Evolutionary conservation across 1,140 invertebrate species (phyloP), one percentile per base, ranked within the genome.

Genomic region (Trypoxylus dichotomus): DNA sequence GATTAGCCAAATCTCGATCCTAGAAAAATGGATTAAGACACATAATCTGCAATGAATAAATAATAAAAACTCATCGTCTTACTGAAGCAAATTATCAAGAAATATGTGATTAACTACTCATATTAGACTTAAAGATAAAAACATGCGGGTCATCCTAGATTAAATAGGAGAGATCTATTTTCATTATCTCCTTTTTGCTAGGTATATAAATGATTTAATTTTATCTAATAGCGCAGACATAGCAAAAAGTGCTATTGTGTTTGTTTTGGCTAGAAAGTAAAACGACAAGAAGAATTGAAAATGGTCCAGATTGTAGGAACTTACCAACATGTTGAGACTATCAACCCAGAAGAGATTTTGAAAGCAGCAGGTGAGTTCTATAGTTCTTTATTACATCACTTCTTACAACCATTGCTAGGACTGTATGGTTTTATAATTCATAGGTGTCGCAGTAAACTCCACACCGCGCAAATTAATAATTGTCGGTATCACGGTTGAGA

Each of bases 221-320:
- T 54, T 1, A 54, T 19, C n/a, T n/a, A n/a, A 6, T 15, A 19
- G 47, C 15, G 7, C 47, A 54, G 47, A 54, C 19, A 54, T 19
- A 13, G n/a, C 15, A 21, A 15, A 43, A 43, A 1, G 13, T 15
- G 15, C n/a, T n/a, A 5, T 54, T 19, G 0, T n/a, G n/a, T n/a
- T n/a, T n/a, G n/a, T n/a, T 54, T 54, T 54, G 19, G 19, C 3
- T 6, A 19, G 19, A 54, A n/a, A n/a, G 2, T n/a, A 2, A 7
- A 68, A 37, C 1, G 10, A 37, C 5, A n/a, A n/a, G n/a, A n/a
- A n/a, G 2, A 37, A 8, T 37, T 0, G 2, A n/a, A 68, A 68
- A 68, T 68, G 60, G 60, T 68, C 27, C 60, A 29, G 27, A 68
- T 68, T 24, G 60, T 24, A 24, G 60, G 60, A 27, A 68, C 60